These are phyloP conservation scores for Anoplolepis gracilipes DNA, from an alignment of 1,140 invertebrate species.

Conservation along the genomic window DNA sequence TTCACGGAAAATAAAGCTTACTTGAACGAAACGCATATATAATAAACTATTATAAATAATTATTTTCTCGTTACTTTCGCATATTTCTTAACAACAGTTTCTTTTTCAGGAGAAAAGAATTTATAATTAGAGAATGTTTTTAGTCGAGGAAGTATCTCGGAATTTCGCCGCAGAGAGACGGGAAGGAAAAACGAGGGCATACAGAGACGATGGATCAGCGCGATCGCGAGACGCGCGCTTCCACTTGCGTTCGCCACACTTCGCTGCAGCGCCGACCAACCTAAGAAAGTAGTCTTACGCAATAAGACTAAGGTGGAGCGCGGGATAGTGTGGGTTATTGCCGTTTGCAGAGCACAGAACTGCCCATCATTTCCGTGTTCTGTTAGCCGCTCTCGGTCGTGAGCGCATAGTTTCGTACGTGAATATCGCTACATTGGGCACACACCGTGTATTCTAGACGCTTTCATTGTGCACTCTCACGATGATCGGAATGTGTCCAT, in stretches of 20 bases:
- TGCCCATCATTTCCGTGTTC: constrained; percentile 83
- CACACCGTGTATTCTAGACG: constrained; percentile 43
- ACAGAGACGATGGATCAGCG: constrained; percentile 34
- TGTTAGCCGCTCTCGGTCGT: constrained; percentile 54
- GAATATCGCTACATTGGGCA: constrained; percentile 39
- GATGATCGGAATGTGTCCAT: constrained; percentile 49
- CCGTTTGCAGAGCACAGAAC: constrained; percentile 54
- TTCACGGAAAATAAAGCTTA: too few species aligned
- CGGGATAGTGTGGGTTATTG: constrained; percentile 75
- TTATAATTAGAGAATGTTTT: constrained; percentile 25
- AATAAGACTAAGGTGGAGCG: constrained; percentile 77
- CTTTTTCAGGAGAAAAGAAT: not conserved
- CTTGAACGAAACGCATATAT: too few species aligned
- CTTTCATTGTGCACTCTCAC: constrained; percentile 57
- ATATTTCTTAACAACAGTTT: not conserved
- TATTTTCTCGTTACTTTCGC: too few species aligned
- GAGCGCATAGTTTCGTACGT: constrained; percentile 40
- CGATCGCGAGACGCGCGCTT: constrained; percentile 27
- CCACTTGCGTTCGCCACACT: constrained; percentile 51
- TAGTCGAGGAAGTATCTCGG: not conserved
- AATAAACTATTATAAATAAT: too few species aligned
- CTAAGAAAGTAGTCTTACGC: constrained; percentile 81
- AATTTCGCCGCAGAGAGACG: not conserved
- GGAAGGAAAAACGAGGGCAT: constrained; percentile 40
- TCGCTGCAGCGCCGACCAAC: constrained; percentile 70